These are phyloP conservation scores for Adelognathus sp. DNA, from an alignment of 2,888 invertebrate species.

Conservation along the genomic window DNA sequence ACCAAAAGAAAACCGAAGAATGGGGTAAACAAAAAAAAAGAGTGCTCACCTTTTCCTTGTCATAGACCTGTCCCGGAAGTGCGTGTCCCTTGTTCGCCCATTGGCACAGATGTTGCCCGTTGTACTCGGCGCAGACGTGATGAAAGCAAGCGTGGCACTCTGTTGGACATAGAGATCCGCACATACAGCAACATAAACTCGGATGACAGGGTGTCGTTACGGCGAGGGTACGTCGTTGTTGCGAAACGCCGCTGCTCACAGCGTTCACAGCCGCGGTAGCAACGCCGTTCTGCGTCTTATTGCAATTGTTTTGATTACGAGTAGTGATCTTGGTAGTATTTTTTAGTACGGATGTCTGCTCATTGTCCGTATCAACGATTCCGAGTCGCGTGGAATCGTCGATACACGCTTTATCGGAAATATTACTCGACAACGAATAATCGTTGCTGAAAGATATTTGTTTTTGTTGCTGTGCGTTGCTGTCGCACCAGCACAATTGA, in stretches of 20 bases:
- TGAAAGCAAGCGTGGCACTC: slow-evolving; percentile 87
- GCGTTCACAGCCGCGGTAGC: slow-evolving; percentile 4
- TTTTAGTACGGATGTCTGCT: slow-evolving; percentile 41
- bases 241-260: slow-evolving; percentile 7
- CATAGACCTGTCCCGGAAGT: slow-evolving; percentile 75
- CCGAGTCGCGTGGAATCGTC: slow-evolving; percentile 12
- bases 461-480: slow-evolving; percentile 39
- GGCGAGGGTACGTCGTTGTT: slow-evolving; percentile 36
- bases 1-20: not conserved
- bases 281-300: slow-evolving; percentile 53
- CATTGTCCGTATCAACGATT: slow-evolving; percentile 12
- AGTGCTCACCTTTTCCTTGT: slow-evolving; percentile 77
- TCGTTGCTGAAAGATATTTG: slow-evolving; percentile 39
- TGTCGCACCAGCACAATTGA: slow-evolving; percentile 77
- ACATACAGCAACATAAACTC: slow-evolving; percentile 84
- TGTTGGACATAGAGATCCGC: slow-evolving; percentile 84
- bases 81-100: slow-evolving; percentile 78
- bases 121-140: slow-evolving; percentile 82
- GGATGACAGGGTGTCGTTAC: slow-evolving; percentile 24
- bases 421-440: not conserved
- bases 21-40: not conserved
- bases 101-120: slow-evolving; percentile 78
- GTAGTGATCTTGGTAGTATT: slow-evolving; percentile 55
- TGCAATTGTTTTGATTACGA: slow-evolving; percentile 43
- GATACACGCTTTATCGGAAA: slow-evolving; percentile 3